A percentile compares a stretch with the other conserved stretches of the same genome.
Conservation (phyloP, 2,888 invertebrate species). For the Luperina testacea region DNA sequence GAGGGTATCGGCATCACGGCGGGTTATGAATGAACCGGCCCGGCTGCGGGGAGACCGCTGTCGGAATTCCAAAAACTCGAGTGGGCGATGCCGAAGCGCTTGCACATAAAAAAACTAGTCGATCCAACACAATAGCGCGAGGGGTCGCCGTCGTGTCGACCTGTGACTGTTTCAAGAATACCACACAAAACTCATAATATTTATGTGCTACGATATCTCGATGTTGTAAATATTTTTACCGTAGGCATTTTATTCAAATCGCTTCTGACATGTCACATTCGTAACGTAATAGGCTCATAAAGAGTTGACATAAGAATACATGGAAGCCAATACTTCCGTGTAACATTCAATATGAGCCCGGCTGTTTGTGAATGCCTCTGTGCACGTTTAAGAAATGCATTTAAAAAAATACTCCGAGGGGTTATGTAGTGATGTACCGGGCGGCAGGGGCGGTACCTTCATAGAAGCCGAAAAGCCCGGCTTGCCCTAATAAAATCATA, state of each 20-base stretch:
- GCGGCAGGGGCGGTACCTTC: too few species aligned
- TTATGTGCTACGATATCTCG: slow-evolving; percentile 54
- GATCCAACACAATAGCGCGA: slow-evolving; percentile 80
- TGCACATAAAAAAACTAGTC: slow-evolving; percentile 80
- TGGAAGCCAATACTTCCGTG: slow-evolving; percentile 54
- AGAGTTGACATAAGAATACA: slow-evolving; percentile 42
- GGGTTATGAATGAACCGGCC: slow-evolving; percentile 88
- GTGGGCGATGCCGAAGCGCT: slow-evolving; percentile 83
- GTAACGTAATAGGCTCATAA: slow-evolving; percentile 53
- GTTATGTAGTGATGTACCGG: slow-evolving; percentile 43
- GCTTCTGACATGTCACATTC: slow-evolving; percentile 60
- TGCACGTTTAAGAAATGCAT: slow-evolving; percentile 51
- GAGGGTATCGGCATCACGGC: slow-evolving; percentile 79
- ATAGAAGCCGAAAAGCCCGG: too few species aligned
- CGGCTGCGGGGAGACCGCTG: slow-evolving; percentile 69
- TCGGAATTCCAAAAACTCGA: slow-evolving; percentile 88
- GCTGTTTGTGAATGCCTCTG: slow-evolving; percentile 47
- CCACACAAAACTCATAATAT: slow-evolving; percentile 69
- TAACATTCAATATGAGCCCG: slow-evolving; percentile 37
- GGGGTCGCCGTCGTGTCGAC: slow-evolving; percentile 71
- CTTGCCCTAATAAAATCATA: too few species aligned
- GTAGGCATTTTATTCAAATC: slow-evolving; percentile 56
- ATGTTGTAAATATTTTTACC: slow-evolving; percentile 55
- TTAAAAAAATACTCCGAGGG: slow-evolving; percentile 50
- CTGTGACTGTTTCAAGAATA: slow-evolving; percentile 69